Percentiles rank a stretch among this genome's conserved stretches.
These are phyloP conservation scores for Torymus texanus DNA, from an alignment of 2,888 invertebrate genomes.

Conservation along the genomic window DNA sequence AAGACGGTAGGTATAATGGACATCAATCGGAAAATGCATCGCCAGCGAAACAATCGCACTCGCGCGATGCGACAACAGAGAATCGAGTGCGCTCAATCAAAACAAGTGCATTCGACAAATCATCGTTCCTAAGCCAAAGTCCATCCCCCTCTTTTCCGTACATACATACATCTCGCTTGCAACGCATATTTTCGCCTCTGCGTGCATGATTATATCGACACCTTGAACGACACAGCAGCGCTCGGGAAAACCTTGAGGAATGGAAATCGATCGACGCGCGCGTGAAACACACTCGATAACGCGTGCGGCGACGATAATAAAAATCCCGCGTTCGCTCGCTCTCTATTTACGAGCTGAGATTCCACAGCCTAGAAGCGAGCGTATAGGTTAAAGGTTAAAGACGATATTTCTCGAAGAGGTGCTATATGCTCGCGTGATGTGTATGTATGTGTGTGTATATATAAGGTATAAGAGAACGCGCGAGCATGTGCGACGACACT, in stretches of 20 bases:
- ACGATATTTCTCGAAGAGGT: slow-evolving; percentile 40
- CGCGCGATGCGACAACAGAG: too few relatives aligned
- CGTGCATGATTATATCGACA: neutral
- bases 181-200: neutral
- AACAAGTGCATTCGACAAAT: too few relatives aligned
- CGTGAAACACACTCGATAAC: neutral
- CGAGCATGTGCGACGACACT: neutral
- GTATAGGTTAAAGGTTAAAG: slow-evolving; percentile 33
- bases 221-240: neutral
- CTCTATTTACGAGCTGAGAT: slow-evolving; percentile 34
- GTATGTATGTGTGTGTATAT: neutral
- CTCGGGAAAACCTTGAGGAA: neutral
- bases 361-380: slow-evolving; percentile 37
- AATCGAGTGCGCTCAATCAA: too few relatives aligned
- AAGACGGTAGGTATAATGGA: too few relatives aligned
- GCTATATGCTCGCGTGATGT: neutral
- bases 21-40: too few relatives aligned
- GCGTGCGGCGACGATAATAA: slow-evolving; percentile 20
- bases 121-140: too few relatives aligned
- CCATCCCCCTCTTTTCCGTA: too few relatives aligned
- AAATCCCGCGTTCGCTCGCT: slow-evolving; percentile 10
- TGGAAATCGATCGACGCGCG: neutral
- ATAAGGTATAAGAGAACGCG: neutral
- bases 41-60: too few relatives aligned
- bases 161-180: too few relatives aligned